Conservation (phyloP, 1,140 invertebrate species). For the Himalopsyche phryganea region DNA sequence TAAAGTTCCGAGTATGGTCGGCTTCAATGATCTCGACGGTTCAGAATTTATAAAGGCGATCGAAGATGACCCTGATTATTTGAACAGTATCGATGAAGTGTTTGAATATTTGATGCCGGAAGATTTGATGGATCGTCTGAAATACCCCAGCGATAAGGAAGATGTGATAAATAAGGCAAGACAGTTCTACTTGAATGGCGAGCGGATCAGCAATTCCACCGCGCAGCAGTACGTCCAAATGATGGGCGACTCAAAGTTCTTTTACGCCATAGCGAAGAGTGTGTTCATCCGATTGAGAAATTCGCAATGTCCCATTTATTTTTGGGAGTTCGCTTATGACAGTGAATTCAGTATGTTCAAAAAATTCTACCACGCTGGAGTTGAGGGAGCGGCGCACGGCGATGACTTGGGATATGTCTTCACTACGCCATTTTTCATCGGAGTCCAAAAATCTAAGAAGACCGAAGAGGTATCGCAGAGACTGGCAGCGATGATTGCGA, state of each 20-base stretch:
- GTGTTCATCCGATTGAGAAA: neutral
- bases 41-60: slow-evolving; percentile 41
- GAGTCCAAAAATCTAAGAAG: slow-evolving; percentile 37
- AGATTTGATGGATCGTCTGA: neutral
- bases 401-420: slow-evolving; percentile 45
- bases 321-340: slow-evolving; percentile 40
- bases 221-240: neutral
- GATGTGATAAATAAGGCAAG: slow-evolving; percentile 9
- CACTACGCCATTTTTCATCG: slow-evolving; percentile 41
- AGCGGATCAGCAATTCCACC: slow-evolving; percentile 1
- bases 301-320: slow-evolving; percentile 10
- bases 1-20: slow-evolving; percentile 47
- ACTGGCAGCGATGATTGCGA: slow-evolving; percentile 49
- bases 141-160: slow-evolving; percentile 11
- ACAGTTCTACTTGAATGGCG: slow-evolving; percentile 6
- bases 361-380: slow-evolving; percentile 38
- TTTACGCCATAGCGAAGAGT: neutral
- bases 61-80: slow-evolving; percentile 22
- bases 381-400: slow-evolving; percentile 41
- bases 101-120: slow-evolving; percentile 12
- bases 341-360: slow-evolving; percentile 39
- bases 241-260: slow-evolving; percentile 9
- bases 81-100: slow-evolving; percentile 6
- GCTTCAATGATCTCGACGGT: slow-evolving; percentile 46
- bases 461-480: slow-evolving; percentile 40